Evolutionary conservation across 1,140 invertebrate species (phyloP).

Genomic region (Neodiprion lecontei): DNA sequence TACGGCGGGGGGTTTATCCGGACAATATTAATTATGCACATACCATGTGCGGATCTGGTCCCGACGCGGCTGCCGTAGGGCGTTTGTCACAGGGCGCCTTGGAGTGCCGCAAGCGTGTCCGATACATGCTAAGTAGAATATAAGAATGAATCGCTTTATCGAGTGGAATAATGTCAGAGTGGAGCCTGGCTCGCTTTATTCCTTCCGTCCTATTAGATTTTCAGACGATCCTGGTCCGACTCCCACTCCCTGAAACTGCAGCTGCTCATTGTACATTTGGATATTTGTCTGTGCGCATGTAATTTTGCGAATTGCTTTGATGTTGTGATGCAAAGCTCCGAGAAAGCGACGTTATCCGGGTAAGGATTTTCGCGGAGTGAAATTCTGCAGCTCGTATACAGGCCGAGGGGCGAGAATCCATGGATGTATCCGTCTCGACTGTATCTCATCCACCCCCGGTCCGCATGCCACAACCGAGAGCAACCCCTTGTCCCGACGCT

Average conservation of each 20-base stretch:
- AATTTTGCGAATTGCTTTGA: constrained; percentile 34
- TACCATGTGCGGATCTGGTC: not conserved
- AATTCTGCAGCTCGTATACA: too few relatives aligned
- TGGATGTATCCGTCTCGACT: too few relatives aligned
- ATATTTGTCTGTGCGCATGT: constrained; percentile 40
- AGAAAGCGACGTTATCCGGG: not conserved
- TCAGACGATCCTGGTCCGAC: not conserved
- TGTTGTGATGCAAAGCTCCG: not conserved
- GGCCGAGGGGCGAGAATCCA: too few relatives aligned
- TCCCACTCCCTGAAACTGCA: too few relatives aligned
- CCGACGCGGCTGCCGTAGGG: not conserved
- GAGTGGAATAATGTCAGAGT: constrained; percentile 57
- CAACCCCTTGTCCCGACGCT: not conserved
- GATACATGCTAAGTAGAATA: constrained; percentile 50
- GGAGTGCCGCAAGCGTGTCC: not conserved
- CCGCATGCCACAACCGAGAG: not conserved
- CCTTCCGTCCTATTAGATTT: constrained; percentile 44
- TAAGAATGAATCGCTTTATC: constrained; percentile 56
- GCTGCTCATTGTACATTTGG: constrained; percentile 33
- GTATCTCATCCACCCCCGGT: too few relatives aligned
- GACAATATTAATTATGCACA: not conserved
- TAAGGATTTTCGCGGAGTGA: not conserved
- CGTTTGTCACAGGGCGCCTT: not conserved
- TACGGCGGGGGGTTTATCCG: not conserved
- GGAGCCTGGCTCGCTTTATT: constrained; percentile 50